Evolutionary conservation across 2,888 invertebrate species (phyloP), one percentile per base, ranked within the genome.

Genomic region (Phyllotreta cruciferae): DNA sequence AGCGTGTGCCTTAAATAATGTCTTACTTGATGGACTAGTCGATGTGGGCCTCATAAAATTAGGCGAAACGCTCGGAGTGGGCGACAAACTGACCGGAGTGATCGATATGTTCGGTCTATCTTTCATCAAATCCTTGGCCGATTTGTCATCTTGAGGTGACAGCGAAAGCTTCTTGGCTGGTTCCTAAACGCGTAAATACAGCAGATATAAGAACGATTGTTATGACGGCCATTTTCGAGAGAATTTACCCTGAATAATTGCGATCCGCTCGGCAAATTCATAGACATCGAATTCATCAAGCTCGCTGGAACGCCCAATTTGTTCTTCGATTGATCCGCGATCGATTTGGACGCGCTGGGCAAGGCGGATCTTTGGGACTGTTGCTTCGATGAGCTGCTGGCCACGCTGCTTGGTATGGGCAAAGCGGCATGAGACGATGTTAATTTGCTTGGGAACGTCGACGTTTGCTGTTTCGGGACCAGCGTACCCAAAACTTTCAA

Each of bases 51-150:
- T 70, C 14, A 66, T 44, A 58, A 70, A 67, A 24, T 49, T 70
- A 0, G 72, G 65, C n/a, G 71, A 67, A 6, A 64, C 57, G 53
- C 63, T 67, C 8, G 67, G 66, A 13, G 68, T 57, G 37, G 70
- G 60, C 41, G 64, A 57, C 38, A 68, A 34, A 50, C 64, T 63
- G 7, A 54, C 79, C 5, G 81, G 81, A n/a, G 79, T 81, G 58
- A 81, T 84, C 0, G 85, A 84, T 65, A 85, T 81, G 63, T 79
- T 82, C 0, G 85, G 84, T 11, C 83, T 78, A 38, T 84, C 84
- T 57, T 75, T 77, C 72, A 75, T 75, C n/a, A 73, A 62, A 37
- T 71, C 63, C 56, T 73, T 74, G n/a, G 73, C 67, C 1, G 71
- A 64, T 62, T 73, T 72, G 13, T 73, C 71, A 36, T 66, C 67